Evolutionary conservation across 2,113 vertebrate species (phyloP).

Genomic region (Siniperca knerii): DNA sequence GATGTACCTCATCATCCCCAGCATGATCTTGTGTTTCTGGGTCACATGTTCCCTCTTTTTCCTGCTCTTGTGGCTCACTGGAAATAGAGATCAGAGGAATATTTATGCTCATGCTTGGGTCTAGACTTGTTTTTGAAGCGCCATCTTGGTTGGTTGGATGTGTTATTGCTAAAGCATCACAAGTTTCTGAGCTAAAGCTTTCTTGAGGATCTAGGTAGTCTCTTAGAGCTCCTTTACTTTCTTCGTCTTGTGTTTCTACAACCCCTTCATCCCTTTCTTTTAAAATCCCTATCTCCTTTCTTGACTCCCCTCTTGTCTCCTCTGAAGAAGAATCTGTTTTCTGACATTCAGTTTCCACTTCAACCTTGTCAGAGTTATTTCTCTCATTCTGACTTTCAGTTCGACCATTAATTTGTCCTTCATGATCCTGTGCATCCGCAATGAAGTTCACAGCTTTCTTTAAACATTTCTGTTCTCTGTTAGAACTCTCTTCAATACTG

Average conservation of each 20-base stretch:
- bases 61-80: conserved; percentile 38
- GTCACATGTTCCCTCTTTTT: conserved; percentile 10
- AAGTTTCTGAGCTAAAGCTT: conserved; percentile 4
- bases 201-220: conserved; percentile 29
- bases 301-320: not conserved
- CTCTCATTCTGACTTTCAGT: conserved; percentile 12
- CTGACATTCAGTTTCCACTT: conserved; percentile 38
- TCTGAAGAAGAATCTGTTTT: conserved; percentile 24
- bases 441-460: conserved; percentile 4
- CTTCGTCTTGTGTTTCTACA: conserved; percentile 21
- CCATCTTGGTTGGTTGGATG: conserved; percentile 19
- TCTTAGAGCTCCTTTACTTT: conserved; percentile 17
- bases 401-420: conserved; percentile 2
- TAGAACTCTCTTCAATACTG: not conserved
- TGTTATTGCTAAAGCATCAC: not conserved
- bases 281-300: not conserved
- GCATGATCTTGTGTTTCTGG: conserved; percentile 4
- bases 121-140: not conserved
- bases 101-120: conserved; percentile 16
- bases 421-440: not conserved
- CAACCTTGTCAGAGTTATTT: conserved; percentile 10
- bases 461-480: conserved; percentile 1
- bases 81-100: conserved; percentile 60
- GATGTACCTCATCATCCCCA: not conserved
- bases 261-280: not conserved